Evolutionary conservation across 2,113 vertebrate genomes (phyloP).

Genomic region (Anguilla japonica): DNA sequence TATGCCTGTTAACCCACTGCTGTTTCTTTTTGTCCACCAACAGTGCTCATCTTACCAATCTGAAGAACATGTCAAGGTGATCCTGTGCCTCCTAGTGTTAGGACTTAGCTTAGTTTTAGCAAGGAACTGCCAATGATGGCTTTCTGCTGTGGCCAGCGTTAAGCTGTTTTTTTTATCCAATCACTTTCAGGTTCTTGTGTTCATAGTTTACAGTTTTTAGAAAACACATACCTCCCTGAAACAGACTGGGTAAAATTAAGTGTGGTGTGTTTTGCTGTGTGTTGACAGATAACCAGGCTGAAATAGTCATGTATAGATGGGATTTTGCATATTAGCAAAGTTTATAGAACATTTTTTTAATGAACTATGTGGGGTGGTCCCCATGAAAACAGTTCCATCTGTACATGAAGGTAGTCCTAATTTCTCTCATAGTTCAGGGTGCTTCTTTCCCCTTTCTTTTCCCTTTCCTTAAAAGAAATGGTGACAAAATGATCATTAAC

Average conservation of each 20-base stretch:
- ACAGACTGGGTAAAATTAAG: constrained; percentile 27
- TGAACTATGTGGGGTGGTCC: not conserved
- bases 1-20: constrained; percentile 16
- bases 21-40: constrained; percentile 66
- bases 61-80: constrained; percentile 86
- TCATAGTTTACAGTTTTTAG: not conserved
- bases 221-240: not conserved
- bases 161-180: constrained; percentile 17
- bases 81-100: constrained; percentile 62
- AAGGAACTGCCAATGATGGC: constrained; percentile 54
- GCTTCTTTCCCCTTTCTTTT: not conserved
- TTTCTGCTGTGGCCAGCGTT: not conserved
- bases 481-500: constrained; percentile 14
- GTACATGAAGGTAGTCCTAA: constrained; percentile 34
- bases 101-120: constrained; percentile 61
- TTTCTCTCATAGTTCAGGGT: constrained; percentile 24
- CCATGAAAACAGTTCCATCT: constrained; percentile 23
- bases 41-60: constrained; percentile 78
- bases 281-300: constrained; percentile 18
- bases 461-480: constrained; percentile 32
- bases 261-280: constrained; percentile 20
- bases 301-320: constrained; percentile 34
- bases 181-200: not conserved
- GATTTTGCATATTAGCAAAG: not conserved
- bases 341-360: not conserved